Percentiles rank a stretch among this genome's conserved stretches.
Evolutionary conservation across 2,113 vertebrate species (phyloP).

Genomic region (Oryzias melastigma): DNA sequence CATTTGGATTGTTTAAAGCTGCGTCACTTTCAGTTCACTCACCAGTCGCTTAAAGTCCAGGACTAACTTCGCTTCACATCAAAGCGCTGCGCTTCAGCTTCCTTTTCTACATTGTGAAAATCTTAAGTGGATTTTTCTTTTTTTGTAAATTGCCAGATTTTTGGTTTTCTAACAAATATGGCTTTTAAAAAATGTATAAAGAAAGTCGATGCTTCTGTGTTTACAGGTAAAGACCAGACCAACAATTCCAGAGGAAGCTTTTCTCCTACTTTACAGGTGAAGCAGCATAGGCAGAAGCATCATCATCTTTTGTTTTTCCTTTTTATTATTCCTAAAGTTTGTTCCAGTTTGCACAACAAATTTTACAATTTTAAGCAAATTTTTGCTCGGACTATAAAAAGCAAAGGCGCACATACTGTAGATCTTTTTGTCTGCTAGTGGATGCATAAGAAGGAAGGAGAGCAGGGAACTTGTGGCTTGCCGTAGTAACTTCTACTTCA

Average conservation of each 20-base stretch:
- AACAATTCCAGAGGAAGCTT: constrained; percentile 15
- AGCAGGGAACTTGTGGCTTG: no score
- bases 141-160: neutral
- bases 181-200: neutral
- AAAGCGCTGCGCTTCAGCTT: constrained; percentile 12
- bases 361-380: no score
- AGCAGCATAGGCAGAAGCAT: neutral
- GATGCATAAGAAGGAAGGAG: no score
- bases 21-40: constrained; percentile 43
- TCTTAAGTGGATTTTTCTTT: constrained; percentile 10
- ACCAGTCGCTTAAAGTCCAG: constrained; percentile 33
- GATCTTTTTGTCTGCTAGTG: no score
- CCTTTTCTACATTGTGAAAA: constrained; percentile 16
- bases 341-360: no score
- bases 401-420: no score
- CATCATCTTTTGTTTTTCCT: neutral
- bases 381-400: no score
- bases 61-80: constrained; percentile 51
- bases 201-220: constrained; percentile 21
- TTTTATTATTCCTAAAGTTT: neutral
- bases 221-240: constrained; percentile 54
- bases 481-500: no score
- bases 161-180: neutral
- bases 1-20: constrained; percentile 57
- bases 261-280: constrained; percentile 52